Evolutionary conservation across 2,888 invertebrate genomes (phyloP).

Genomic region (Hyalella azteca): DNA sequence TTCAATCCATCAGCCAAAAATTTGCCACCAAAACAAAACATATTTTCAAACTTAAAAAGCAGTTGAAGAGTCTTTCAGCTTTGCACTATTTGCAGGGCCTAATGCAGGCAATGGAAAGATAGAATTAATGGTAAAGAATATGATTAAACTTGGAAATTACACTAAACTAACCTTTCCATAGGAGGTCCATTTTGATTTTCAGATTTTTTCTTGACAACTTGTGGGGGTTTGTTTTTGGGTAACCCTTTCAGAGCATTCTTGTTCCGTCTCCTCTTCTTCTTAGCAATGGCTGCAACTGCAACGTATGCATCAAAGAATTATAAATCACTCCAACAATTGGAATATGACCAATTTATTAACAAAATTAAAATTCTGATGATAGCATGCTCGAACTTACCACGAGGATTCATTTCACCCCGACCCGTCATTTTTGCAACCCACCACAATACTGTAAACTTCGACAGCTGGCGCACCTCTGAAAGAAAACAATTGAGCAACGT

Average conservation of each 20-base stretch:
- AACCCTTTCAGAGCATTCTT: constrained; percentile 7
- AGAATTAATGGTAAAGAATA: no score
- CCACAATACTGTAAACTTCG: background rate
- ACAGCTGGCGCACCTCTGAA: constrained; percentile 20
- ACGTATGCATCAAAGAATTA: background rate
- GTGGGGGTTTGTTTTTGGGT: constrained; percentile 10
- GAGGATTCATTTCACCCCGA: constrained; percentile 16
- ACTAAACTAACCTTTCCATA: background rate
- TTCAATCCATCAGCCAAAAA: no score
- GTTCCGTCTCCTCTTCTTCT: constrained; percentile 29
- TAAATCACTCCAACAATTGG: background rate
- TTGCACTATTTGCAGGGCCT: no score
- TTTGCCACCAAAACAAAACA: no score
- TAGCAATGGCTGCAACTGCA: constrained; percentile 13
- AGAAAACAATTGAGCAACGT: constrained; percentile 6
- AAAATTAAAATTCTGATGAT: no score
- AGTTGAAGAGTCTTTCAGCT: no score
- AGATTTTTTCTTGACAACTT: constrained; percentile 13
- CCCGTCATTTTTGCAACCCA: constrained; percentile 16
- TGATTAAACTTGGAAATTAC: no score
- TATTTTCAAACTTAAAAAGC: no score
- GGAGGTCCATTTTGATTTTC: background rate
- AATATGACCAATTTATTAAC: no score
- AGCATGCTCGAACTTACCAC: constrained; percentile 16
- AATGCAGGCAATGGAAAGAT: no score